Percentiles rank a stretch among this genome's conserved stretches.
phyloP scores from a whole-genome alignment of 2,888 invertebrate species.

The Chorisops tibialis region DNA sequence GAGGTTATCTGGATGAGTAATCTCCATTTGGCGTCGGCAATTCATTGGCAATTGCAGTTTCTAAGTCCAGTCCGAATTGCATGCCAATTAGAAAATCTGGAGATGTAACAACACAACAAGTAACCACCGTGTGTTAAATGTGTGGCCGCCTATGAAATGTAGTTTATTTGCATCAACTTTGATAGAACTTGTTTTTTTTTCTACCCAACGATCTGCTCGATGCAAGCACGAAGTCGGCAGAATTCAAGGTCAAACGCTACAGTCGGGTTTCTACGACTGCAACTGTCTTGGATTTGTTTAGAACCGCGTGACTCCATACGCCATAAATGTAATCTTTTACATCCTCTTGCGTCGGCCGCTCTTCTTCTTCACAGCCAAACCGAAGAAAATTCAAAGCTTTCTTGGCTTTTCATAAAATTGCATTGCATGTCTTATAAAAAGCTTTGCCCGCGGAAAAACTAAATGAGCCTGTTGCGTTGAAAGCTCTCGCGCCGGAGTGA shows the following conservation, averaged over 20 bases:
- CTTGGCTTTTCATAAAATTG: background rate
- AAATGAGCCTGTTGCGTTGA: background rate
- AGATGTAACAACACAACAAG: conserved; percentile 18
- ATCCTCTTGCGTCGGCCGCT: background rate
- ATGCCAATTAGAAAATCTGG: conserved; percentile 10
- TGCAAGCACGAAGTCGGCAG: conserved; percentile 22
- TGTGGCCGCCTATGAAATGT: conserved; percentile 15
- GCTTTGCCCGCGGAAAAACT: background rate
- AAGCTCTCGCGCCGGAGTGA: no score
- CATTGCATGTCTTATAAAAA: background rate
- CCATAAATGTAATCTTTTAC: conserved; percentile 4
- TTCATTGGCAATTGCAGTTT: conserved; percentile 17
- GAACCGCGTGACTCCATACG: conserved; percentile 10
- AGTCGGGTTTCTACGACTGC: background rate
- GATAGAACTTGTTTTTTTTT: background rate
- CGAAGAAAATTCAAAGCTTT: conserved; percentile 7
- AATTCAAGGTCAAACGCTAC: conserved; percentile 23
- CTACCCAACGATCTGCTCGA: conserved; percentile 13
- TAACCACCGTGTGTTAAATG: background rate
- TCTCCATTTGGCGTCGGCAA: conserved; percentile 8
- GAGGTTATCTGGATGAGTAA: conserved; percentile 25
- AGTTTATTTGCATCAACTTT: conserved; percentile 15
- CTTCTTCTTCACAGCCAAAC: background rate
- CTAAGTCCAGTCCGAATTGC: conserved; percentile 18
- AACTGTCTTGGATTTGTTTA: conserved; percentile 21